Evolutionary conservation across 2,888 invertebrate species (phyloP).

Genomic region (Trichogramma dendrolimi): DNA sequence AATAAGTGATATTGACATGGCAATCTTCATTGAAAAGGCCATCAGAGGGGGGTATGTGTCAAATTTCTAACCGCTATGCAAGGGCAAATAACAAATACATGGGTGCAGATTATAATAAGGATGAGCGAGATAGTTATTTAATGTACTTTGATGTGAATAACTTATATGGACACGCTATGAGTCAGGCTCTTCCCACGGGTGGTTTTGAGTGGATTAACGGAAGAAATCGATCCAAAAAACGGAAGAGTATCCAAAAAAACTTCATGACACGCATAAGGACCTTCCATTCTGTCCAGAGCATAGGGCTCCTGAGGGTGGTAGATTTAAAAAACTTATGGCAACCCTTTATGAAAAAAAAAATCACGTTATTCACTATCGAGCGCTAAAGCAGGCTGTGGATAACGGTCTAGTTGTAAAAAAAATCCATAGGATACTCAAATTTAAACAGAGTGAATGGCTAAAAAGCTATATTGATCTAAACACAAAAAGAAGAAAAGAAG

Average conservation of each 20-base stretch:
- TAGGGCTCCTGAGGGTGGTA: neutral
- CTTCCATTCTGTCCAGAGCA: neutral
- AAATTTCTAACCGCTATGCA: slow-evolving; percentile 12
- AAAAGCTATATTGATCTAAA: neutral
- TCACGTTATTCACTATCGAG: neutral
- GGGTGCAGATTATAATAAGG: slow-evolving; percentile 8
- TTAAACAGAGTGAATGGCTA: neutral
- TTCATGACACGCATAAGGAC: slow-evolving; percentile 1
- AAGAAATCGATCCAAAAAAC: slow-evolving; percentile 15
- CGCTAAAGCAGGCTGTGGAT: neutral
- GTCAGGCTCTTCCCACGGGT: slow-evolving; percentile 35
- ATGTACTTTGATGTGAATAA: slow-evolving; percentile 44
- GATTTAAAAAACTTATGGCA: neutral
- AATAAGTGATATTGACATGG: slow-evolving; percentile 17
- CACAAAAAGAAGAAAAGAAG: neutral
- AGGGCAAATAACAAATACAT: slow-evolving; percentile 23
- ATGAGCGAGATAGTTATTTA: slow-evolving; percentile 34
- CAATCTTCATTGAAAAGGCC: slow-evolving; percentile 17
- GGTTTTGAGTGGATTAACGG: slow-evolving; percentile 38
- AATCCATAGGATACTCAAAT: too few relatives aligned
- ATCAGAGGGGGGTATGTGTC: slow-evolving; percentile 24
- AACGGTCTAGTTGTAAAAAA: neutral
- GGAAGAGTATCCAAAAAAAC: slow-evolving; percentile 4
- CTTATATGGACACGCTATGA: slow-evolving; percentile 44
- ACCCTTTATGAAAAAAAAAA: neutral